Conservation (phyloP, 64 coral and sea anemone genomes). For the Anthopleura sola region DNA sequence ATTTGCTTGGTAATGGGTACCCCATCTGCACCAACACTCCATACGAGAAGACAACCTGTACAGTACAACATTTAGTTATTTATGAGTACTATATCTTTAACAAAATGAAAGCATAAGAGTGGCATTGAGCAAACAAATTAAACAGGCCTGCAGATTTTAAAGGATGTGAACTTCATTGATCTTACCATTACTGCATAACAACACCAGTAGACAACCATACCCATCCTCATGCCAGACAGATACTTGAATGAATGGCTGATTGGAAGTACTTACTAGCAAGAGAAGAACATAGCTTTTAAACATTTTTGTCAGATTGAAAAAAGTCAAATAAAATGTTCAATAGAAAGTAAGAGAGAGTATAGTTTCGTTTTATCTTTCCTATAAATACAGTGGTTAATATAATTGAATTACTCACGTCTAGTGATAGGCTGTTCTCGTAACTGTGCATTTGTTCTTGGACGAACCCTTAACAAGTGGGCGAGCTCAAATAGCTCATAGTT, state of each 20-base stretch:
- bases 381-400: background rate
- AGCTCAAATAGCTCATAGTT: slow-evolving; percentile 56
- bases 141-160: too few relatives aligned
- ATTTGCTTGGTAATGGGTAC: slow-evolving; percentile 63
- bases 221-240: slow-evolving; percentile 50
- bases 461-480: slow-evolving; percentile 40
- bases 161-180: too few relatives aligned
- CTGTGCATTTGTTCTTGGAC: slow-evolving; percentile 21
- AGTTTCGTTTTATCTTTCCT: background rate
- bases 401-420: background rate
- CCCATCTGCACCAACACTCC: slow-evolving; percentile 33
- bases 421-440: background rate
- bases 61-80: background rate
- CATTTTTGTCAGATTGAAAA: background rate
- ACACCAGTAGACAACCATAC: slow-evolving; percentile 42
- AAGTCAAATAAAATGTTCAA: too few relatives aligned
- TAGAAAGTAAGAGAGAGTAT: too few relatives aligned
- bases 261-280: background rate
- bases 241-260: slow-evolving; percentile 53
- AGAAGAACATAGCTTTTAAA: background rate
- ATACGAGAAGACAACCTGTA: slow-evolving; percentile 57
- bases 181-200: slow-evolving; percentile 86
- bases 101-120: too few relatives aligned
- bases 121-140: too few relatives aligned
- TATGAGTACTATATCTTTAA: background rate